Evolutionary conservation across 2,888 invertebrate genomes (phyloP).

Genomic region (Zonitis immaculata): DNA sequence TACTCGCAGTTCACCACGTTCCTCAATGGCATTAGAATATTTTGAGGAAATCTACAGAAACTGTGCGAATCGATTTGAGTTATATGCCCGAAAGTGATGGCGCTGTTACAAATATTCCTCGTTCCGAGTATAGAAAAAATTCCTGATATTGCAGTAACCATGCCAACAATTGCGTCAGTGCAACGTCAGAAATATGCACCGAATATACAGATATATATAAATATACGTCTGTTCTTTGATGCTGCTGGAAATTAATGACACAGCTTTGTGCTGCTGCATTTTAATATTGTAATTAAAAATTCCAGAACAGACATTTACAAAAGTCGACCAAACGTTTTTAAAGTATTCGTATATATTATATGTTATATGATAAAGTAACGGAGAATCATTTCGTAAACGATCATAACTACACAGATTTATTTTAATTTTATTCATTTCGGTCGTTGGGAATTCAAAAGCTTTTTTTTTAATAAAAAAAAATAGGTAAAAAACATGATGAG

Average conservation of each 20-base stretch:
- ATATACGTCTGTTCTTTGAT: conserved; percentile 18
- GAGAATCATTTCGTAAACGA: neutral
- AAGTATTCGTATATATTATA: neutral
- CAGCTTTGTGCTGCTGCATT: conserved; percentile 4
- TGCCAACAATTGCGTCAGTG: conserved; percentile 9
- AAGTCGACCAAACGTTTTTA: conserved; percentile 1
- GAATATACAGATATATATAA: conserved; percentile 14
- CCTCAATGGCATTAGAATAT: too few relatives aligned
- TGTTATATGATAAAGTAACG: too few relatives aligned
- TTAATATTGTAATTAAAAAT: conserved; percentile 7
- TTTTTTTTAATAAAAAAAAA: too few relatives aligned
- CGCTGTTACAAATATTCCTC: too few relatives aligned
- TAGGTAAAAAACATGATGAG: too few relatives aligned
- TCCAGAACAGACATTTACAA: neutral
- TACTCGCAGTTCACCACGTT: too few relatives aligned
- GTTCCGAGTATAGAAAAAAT: conserved; percentile 9
- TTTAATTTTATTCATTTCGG: neutral
- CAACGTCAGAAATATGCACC: conserved; percentile 11
- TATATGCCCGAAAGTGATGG: too few relatives aligned
- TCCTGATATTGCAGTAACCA: conserved; percentile 6
- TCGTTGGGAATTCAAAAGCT: too few relatives aligned
- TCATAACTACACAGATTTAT: neutral
- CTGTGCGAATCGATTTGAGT: too few relatives aligned
- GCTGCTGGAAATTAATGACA: conserved; percentile 17
- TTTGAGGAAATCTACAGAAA: too few relatives aligned